A percentile compares a stretch with the other conserved stretches of the same genome.
Conservation (phyloP, 2,888 invertebrate species). For the Ophioninae sp. region DNA sequence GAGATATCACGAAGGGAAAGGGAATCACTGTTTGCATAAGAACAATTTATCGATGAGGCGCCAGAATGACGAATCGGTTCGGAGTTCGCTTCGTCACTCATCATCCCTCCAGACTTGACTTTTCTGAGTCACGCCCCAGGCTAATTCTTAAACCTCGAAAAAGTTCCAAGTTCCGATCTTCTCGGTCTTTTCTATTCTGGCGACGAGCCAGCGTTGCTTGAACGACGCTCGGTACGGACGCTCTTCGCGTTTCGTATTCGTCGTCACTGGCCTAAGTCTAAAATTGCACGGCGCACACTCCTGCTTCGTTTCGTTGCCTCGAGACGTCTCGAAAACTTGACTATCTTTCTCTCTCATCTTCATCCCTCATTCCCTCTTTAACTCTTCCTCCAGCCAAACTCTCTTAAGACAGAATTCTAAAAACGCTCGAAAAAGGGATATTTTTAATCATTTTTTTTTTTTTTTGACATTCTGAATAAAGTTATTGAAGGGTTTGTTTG, state of each 20-base stretch:
- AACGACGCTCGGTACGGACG: conserved; percentile 43
- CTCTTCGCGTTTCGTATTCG: conserved; percentile 34
- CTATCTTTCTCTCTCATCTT: conserved; percentile 17
- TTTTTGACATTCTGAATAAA: no score
- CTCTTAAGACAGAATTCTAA: background rate
- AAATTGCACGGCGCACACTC: conserved; percentile 72
- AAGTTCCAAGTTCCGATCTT: conserved; percentile 61
- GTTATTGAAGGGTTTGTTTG: no score
- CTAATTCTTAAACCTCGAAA: conserved; percentile 59
- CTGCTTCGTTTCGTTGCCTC: conserved; percentile 34
- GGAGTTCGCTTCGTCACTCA: conserved; percentile 9
- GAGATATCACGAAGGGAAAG: background rate
- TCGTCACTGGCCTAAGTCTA: conserved; percentile 75
- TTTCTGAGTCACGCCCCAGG: conserved; percentile 59
- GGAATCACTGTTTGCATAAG: background rate
- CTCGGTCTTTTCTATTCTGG: conserved; percentile 65
- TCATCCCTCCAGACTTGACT: conserved; percentile 16
- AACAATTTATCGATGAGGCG: background rate
- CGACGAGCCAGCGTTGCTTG: conserved; percentile 74
- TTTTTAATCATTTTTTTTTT: no score
- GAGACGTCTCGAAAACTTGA: conserved; percentile 32
- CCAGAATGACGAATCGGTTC: conserved; percentile 8
- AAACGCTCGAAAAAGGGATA: no score
- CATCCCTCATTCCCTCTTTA: background rate
- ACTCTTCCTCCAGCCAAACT: background rate